These are phyloP conservation scores for Dichetophora obliterata DNA, from an alignment of 2,888 invertebrate genomes.

Conservation along the genomic window DNA sequence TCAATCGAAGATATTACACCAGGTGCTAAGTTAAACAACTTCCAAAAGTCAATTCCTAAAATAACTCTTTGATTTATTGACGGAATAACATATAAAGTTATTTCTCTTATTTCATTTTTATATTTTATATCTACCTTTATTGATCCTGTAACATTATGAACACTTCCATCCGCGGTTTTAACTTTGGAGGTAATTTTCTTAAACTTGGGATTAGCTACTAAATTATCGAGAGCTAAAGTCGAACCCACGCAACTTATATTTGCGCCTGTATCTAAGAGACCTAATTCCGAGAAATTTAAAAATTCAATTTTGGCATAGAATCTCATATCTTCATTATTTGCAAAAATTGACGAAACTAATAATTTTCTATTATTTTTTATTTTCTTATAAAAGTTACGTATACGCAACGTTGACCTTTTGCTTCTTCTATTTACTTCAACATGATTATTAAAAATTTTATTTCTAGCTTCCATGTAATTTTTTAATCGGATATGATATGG, in stretches of 20 bases:
- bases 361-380: slow-evolving; percentile 10
- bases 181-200: slow-evolving; percentile 15
- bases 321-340: slow-evolving; percentile 10
- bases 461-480: slow-evolving; percentile 5
- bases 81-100: slow-evolving; percentile 35
- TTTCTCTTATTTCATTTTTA: background rate
- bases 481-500: slow-evolving; percentile 13
- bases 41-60: slow-evolving; percentile 36
- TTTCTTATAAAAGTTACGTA: slow-evolving; percentile 18
- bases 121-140: background rate
- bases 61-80: slow-evolving; percentile 26
- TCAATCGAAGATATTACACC: slow-evolving; percentile 18
- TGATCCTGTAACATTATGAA: slow-evolving; percentile 20
- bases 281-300: slow-evolving; percentile 17
- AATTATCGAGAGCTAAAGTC: slow-evolving; percentile 15
- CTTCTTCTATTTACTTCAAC: background rate
- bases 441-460: background rate
- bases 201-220: background rate
- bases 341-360: slow-evolving; percentile 34
- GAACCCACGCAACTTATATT: background rate
- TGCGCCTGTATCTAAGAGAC: background rate
- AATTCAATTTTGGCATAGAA: slow-evolving; percentile 37
- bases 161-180: slow-evolving; percentile 26
- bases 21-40: slow-evolving; percentile 3
- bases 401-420: slow-evolving; percentile 23